phyloP scores from a whole-genome alignment of 2,113 vertebrate genomes.

The Notiomystis cincta region DNA sequence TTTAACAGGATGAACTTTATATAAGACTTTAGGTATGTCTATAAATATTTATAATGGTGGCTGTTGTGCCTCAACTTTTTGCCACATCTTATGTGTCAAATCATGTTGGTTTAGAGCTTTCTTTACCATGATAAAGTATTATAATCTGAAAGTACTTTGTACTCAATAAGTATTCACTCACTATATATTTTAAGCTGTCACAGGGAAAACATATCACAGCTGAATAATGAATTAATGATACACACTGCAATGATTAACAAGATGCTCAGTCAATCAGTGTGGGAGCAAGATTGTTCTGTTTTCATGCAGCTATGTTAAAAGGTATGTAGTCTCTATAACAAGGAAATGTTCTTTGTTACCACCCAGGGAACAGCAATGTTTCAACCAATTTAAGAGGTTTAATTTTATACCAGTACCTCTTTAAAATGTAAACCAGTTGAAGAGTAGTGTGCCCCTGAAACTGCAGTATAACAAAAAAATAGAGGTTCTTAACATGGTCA shows the following conservation, averaged over 20 bases:
- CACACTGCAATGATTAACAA: neutral
- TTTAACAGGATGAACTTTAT: slow-evolving; percentile 78
- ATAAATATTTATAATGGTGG: slow-evolving; percentile 69
- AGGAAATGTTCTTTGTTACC: neutral
- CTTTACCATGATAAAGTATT: slow-evolving; percentile 34
- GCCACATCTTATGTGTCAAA: slow-evolving; percentile 5
- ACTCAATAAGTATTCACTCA: neutral
- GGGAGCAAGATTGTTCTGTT: neutral
- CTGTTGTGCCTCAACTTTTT: slow-evolving; percentile 52
- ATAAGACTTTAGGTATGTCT: slow-evolving; percentile 70
- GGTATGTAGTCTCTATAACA: neutral
- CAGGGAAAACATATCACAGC: neutral
- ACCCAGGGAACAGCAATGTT: neutral
- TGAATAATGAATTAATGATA: slow-evolving; percentile 4
- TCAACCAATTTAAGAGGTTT: neutral
- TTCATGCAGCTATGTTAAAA: neutral
- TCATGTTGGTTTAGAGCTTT: slow-evolving; percentile 25
- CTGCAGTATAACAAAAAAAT: neutral
- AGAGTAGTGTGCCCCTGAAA: neutral
- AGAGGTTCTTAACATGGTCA: neutral
- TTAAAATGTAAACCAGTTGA: neutral
- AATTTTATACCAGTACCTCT: neutral
- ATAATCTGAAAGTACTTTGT: neutral
- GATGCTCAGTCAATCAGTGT: slow-evolving; percentile 7
- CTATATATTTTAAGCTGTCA: neutral